Base-by-base conservation (phyloP, 2,797 vertebrate species). In the Sitta carolinensis region DNA sequence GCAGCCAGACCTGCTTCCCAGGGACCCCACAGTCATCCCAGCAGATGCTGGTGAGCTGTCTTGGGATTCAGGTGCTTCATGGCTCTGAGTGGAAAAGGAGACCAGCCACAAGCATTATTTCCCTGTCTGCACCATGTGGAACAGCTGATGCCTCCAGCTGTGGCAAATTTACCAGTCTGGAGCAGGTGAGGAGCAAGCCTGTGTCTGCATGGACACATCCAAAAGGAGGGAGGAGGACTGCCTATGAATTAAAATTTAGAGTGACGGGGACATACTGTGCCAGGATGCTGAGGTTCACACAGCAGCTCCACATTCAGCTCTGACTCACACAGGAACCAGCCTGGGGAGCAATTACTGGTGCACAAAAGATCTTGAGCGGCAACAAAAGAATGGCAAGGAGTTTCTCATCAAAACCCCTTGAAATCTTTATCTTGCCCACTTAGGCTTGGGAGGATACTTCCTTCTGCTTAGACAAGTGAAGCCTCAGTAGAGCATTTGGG, bases 311-410 rank as follows among this genome's bases (percentile, higher is more conserved):
- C 36, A 19, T 20, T 73, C 52, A 93, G 87, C 80, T 86, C 84
- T 86, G 85, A 91, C 63, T 88, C 85, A 93, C 70, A 79, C 59
- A 87, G 89, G 80, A 95, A 84, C 52, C 57, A 81, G 76, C 66
- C 91, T 34, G 57, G 80, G 83, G 76, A 93, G 77, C 63, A 95
- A 78, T 84, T 86, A 82, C 59, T 63, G 38, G 19, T 32, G 59
- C 32, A 59, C 73, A 84, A 92, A 85, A 36, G 69, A 59, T 92
- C 84, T 66, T 58, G 51, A 94, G 67, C 58, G 73, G 69, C 85
- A 68, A 81, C 69, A 81, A 73, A 95, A 77, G 76, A 75, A 95
- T 23, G 4, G 50, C 10, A 27, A 95, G 20, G 72, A 91, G 63
- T 48, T 86, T 92, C 51, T 87, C 70, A 79, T 57, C 72, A 77